phyloP scores from a whole-genome alignment of 2,113 vertebrate genomes.

The Marmota flaviventris region DNA sequence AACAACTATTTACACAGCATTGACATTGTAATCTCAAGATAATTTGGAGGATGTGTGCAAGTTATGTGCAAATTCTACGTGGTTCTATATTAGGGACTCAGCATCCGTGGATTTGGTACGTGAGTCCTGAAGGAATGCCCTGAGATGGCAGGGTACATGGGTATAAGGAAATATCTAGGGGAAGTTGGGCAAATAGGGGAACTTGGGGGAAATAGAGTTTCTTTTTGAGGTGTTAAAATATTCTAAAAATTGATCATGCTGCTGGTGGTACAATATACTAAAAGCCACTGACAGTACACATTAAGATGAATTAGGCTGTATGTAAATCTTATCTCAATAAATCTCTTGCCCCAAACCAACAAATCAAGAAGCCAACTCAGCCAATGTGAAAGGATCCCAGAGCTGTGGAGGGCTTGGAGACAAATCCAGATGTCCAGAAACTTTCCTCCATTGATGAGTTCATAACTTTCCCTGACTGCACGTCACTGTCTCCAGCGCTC shows the following conservation, averaged over 20 bases:
- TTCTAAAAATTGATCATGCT: neutral
- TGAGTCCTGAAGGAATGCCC: neutral
- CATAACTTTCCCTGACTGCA: neutral
- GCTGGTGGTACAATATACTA: neutral
- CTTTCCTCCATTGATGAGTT: neutral
- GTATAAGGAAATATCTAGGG: neutral
- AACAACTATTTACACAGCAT: neutral
- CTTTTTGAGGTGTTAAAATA: neutral
- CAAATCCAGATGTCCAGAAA: neutral
- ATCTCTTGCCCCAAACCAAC: neutral
- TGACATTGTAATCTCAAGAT: neutral
- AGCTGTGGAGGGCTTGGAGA: neutral
- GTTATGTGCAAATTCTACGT: neutral
- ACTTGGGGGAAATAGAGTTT: neutral
- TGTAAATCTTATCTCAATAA: conserved; percentile 26
- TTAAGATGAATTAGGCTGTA: neutral
- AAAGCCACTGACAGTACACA: neutral
- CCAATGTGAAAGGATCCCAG: neutral
- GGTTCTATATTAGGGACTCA: neutral
- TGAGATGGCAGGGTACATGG: neutral
- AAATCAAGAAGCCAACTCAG: neutral
- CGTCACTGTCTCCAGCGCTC: neutral
- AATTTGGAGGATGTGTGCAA: neutral
- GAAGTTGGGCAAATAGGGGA: neutral
- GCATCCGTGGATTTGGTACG: neutral